These are phyloP conservation scores for Mechanitis messenoides DNA, from an alignment of 2,888 invertebrate species.

Conservation along the genomic window DNA sequence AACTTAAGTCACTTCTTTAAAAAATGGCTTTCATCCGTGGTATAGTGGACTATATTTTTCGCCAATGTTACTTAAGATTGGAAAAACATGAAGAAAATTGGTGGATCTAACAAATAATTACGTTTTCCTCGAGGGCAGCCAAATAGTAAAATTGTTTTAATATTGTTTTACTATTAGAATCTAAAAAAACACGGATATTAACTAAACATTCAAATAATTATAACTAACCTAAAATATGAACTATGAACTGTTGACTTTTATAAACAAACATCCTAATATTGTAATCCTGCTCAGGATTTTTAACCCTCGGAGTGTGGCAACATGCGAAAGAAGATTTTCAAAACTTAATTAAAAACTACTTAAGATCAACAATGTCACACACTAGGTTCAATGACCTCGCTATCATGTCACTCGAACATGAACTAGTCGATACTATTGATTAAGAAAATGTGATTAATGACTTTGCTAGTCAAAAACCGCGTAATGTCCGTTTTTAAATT, in stretches of 20 bases:
- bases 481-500: conserved; percentile 15
- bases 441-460: conserved; percentile 8
- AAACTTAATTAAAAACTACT: conserved; percentile 28
- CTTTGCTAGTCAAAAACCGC: conserved; percentile 4
- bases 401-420: conserved; percentile 20
- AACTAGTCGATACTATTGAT: conserved; percentile 8
- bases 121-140: no score
- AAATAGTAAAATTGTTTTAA: no score
- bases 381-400: conserved; percentile 24
- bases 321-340: conserved; percentile 27
- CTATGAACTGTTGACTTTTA: conserved; percentile 1
- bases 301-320: conserved; percentile 29
- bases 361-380: conserved; percentile 24
- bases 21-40: no score
- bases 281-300: conserved; percentile 25
- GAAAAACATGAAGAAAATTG: no score
- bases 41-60: no score
- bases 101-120: no score
- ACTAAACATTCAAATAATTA: no score
- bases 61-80: no score
- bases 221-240: no score
- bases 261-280: conserved; percentile 8
- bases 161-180: no score
- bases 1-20: background rate
- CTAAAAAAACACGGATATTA: no score